Evolutionary conservation across 92 coral and sea anemone genomes (phyloP), one percentile per base, ranked within the genome.

Genomic region (Bergia puertoricense): DNA sequence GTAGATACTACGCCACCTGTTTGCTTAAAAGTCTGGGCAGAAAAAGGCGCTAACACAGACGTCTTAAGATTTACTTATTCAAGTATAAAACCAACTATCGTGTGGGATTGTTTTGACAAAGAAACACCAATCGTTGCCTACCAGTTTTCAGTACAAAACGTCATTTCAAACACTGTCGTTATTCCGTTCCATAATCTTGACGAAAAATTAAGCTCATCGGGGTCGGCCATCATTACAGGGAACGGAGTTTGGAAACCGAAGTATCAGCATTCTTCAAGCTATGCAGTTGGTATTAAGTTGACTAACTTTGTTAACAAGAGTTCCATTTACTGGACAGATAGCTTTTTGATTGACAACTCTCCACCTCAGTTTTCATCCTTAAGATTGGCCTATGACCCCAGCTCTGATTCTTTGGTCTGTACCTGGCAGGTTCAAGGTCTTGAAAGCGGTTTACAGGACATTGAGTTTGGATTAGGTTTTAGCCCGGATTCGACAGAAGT

Each of bases 1-100:
- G 94, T 94, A 6, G 98, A 95, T 54, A 91, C 68, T 13, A 93
- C 98, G 2, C 91, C 96, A 13, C 96, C 98, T 11, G 68, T 79
- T 20, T 95, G 98, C 79, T 79, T 73, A 1, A 38, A 85, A 41
- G 92, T 95, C 57, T 85, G 91, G 86, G 91, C 85, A 81, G 91
- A 90, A n/a, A 51, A 41, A 6, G 44, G 20, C 43, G 57, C 74
- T 42, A 65, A 85, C 1, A 11, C 22, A 43, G 87, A 75, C 79
- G 91, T 57, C 59, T 75, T 62, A 8, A 57, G 2, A 65, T 89
- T 74, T 42, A 50, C 54, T 30, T 86, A 84, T 18, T 82, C 77
- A 48, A 74, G n/a, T 11, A 82, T 75, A 2, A 82, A 81, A 69
- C 75, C 91, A 3, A n/a, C 38, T 20, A 86, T 95, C 77, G 89